Conservation (phyloP, 1,140 invertebrate genomes). For the Manduca sexta region DNA sequence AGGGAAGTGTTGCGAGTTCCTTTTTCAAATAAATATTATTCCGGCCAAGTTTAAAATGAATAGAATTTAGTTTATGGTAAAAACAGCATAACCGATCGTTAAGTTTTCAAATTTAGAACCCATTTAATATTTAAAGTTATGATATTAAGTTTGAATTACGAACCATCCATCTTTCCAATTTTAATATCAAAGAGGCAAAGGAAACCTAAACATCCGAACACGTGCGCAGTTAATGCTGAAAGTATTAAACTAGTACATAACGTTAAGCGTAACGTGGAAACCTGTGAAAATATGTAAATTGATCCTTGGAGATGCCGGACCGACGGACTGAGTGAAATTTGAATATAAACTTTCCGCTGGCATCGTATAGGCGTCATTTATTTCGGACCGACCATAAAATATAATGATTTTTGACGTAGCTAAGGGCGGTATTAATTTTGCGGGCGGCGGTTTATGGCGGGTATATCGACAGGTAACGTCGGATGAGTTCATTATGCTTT, state of each 20-base stretch:
- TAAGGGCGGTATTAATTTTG: constrained; percentile 61
- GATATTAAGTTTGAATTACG: no score
- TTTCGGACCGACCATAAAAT: constrained; percentile 65
- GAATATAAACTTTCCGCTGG: constrained; percentile 67
- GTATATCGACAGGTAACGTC: constrained; percentile 40
- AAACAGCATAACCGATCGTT: no score
- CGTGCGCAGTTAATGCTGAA: background rate
- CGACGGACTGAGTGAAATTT: constrained; percentile 60
- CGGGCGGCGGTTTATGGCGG: constrained; percentile 38
- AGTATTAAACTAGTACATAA: constrained; percentile 17
- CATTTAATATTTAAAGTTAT: no score
- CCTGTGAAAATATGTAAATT: constrained; percentile 72
- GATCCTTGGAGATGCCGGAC: constrained; percentile 66
- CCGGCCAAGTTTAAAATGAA: no score
- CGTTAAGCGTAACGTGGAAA: constrained; percentile 52
- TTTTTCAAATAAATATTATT: no score
- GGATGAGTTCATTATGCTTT: no score
- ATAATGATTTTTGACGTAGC: constrained; percentile 70
- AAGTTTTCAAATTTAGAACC: no score
- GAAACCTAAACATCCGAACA: no score
- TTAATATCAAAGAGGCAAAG: no score
- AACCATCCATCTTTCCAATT: no score
- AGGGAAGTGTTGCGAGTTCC: no score
- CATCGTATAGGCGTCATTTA: constrained; percentile 66
- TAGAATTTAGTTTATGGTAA: no score